Percentiles rank a stretch among this genome's conserved stretches.
phyloP scores from a whole-genome alignment of 2,888 invertebrate species.

The Ophion obscuratus region DNA sequence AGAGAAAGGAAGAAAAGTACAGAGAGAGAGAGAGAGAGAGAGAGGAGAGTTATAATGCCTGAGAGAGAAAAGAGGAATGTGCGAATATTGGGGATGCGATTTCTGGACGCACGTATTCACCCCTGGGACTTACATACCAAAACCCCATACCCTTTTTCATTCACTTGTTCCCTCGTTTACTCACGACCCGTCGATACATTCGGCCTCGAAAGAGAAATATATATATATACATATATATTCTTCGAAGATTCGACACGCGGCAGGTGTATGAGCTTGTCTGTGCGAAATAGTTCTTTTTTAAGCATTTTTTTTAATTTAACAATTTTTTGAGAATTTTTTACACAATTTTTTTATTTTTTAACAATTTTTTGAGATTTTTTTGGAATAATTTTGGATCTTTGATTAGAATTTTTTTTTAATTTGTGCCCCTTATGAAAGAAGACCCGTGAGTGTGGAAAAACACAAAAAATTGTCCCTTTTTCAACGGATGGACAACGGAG shows the following conservation, averaged over 20 bases:
- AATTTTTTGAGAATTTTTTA: neutral
- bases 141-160: slow-evolving; percentile 16
- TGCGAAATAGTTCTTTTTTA: neutral
- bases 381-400: neutral
- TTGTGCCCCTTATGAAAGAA: too few relatives aligned
- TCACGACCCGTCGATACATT: slow-evolving; percentile 35
- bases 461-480: too few relatives aligned
- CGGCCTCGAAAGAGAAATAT: neutral
- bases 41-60: slow-evolving; percentile 41
- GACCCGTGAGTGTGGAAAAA: too few relatives aligned
- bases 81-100: slow-evolving; percentile 46
- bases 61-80: slow-evolving; percentile 31
- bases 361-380: neutral
- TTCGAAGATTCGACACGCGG: neutral
- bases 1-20: neutral
- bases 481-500: too few relatives aligned
- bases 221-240: neutral
- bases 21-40: neutral
- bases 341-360: neutral
- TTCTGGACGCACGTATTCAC: slow-evolving; percentile 56
- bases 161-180: slow-evolving; percentile 36
- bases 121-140: slow-evolving; percentile 33
- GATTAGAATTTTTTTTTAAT: neutral
- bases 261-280: neutral
- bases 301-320: too few relatives aligned